Conservation (phyloP, 2,113 vertebrate species). For the Colaptes auratus region DNA sequence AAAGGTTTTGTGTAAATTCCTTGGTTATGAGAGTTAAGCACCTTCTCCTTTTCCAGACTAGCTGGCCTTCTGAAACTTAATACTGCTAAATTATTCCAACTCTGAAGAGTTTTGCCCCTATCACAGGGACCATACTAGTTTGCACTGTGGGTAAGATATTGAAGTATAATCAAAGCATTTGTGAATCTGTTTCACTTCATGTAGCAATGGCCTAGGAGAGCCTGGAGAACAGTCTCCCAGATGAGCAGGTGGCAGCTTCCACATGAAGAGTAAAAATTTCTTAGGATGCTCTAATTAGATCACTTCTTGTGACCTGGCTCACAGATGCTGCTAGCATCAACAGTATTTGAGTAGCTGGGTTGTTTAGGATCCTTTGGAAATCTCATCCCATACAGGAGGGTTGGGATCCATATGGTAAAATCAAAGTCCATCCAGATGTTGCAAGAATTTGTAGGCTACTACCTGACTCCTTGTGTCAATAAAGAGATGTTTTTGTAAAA, state of each 20-base stretch:
- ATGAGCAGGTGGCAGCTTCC: conserved; percentile 18
- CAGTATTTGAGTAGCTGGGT: background rate
- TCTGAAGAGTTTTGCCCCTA: background rate
- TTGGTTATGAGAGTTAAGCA: background rate
- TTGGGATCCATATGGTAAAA: background rate
- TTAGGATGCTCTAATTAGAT: background rate
- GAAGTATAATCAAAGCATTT: background rate
- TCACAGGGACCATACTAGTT: background rate
- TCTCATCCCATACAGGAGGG: background rate
- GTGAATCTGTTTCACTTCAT: conserved; percentile 2
- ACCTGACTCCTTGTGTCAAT: background rate
- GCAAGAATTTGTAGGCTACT: conserved; percentile 7
- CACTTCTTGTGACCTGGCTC: background rate
- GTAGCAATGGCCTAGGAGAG: background rate
- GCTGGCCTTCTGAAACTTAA: background rate
- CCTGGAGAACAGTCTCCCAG: background rate
- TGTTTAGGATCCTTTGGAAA: background rate
- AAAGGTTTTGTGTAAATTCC: background rate
- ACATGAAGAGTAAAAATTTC: background rate
- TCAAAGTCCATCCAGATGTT: background rate
- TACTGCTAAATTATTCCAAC: background rate
- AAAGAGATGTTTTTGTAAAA: conserved; percentile 20
- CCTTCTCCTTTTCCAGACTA: background rate
- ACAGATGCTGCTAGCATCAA: background rate
- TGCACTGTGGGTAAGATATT: conserved; percentile 14